Percentiles rank a stretch among this genome's conserved stretches.
phyloP scores from a whole-genome alignment of 2,797 vertebrate genomes.

The Threskiornis aethiopicus region DNA sequence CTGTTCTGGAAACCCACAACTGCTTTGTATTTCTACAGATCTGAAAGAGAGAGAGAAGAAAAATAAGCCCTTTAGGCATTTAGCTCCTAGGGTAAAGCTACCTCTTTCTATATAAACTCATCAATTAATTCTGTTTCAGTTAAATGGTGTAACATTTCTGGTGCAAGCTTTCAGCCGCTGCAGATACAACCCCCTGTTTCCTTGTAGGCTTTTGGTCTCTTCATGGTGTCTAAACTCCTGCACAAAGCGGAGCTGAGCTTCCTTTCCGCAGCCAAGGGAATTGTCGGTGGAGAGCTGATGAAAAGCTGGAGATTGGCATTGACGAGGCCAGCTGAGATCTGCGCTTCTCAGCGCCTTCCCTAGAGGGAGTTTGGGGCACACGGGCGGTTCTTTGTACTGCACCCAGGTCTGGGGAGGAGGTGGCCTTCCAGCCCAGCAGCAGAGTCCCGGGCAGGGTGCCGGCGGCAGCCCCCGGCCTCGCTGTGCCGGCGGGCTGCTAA shows the following conservation, averaged over 20 bases:
- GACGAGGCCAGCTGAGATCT: background rate
- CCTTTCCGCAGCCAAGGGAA: fast-evolving
- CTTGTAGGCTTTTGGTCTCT: conserved; percentile 49
- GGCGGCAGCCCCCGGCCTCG: background rate
- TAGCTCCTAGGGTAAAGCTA: conserved; percentile 86
- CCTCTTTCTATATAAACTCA: conserved; percentile 66
- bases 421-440: background rate
- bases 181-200: conserved; percentile 28
- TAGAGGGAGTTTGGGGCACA: background rate
- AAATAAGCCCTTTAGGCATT: conserved; percentile 83
- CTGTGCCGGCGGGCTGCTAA: background rate
- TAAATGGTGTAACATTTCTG: background rate
- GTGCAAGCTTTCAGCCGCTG: conserved; percentile 35
- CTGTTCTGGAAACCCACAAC: conserved; percentile 76
- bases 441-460: background rate
- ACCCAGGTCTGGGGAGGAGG: background rate
- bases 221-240: background rate
- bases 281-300: background rate
- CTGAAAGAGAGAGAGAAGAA: conserved; percentile 85
- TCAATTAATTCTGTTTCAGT: conserved; percentile 71
- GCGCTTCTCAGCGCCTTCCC: background rate
- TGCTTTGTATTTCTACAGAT: conserved; percentile 90
- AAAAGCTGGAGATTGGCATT: background rate
- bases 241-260: background rate
- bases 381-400: fast-evolving